These are phyloP conservation scores for Himalopsyche anomala DNA, from an alignment of 2,888 invertebrate genomes.

Conservation along the genomic window DNA sequence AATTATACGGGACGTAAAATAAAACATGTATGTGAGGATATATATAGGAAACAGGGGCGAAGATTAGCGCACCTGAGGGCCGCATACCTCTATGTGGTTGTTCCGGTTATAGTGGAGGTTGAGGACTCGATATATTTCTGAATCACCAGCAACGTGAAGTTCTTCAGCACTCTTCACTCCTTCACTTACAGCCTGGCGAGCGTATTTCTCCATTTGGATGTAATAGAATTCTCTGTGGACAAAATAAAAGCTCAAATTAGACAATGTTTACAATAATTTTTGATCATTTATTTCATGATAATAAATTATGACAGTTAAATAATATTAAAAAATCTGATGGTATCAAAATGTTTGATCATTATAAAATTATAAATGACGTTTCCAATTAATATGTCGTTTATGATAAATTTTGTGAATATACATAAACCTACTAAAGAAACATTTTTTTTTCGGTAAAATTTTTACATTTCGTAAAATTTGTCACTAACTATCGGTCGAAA, in stretches of 20 bases:
- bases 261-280: too few species aligned
- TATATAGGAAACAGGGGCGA: constrained; percentile 17
- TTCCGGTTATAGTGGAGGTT: constrained; percentile 99
- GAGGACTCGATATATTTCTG: constrained; percentile 97
- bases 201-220: constrained; percentile 99
- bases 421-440: too few species aligned
- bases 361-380: neutral
- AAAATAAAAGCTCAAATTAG: neutral
- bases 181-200: constrained; percentile 97
- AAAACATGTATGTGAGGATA: neutral
- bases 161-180: constrained; percentile 95
- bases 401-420: too few species aligned
- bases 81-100: constrained; percentile 94
- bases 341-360: neutral
- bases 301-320: neutral
- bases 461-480: too few species aligned
- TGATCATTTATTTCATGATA: too few species aligned
- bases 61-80: constrained; percentile 79
- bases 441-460: too few species aligned
- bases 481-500: too few species aligned
- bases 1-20: neutral
- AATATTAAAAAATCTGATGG: neutral
- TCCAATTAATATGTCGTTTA: neutral
- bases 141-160: constrained; percentile 94
- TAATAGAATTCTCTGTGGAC: constrained; percentile 98